A percentile compares a stretch with the other conserved stretches of the same genome.
Conservation (phyloP, 2,888 invertebrate species). For the Venustoraphidia nigricollis region DNA sequence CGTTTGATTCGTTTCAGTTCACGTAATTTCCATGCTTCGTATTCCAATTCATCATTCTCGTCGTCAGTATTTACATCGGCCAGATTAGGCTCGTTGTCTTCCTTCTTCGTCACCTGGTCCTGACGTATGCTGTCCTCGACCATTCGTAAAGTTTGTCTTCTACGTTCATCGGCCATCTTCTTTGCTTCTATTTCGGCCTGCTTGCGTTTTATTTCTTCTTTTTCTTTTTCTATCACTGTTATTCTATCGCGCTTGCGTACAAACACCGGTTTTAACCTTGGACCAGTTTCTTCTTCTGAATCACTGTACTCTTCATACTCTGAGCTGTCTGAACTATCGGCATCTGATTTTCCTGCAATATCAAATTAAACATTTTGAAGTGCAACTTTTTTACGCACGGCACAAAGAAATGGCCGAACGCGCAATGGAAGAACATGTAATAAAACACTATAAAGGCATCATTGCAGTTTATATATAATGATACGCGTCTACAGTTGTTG, state of each 20-base stretch:
- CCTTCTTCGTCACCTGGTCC: conserved; percentile 52
- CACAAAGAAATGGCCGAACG: no score
- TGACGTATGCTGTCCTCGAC: conserved; percentile 81
- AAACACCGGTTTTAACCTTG: conserved; percentile 87
- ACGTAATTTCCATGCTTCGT: conserved; percentile 94
- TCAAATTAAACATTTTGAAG: neutral
- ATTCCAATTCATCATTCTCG: conserved; percentile 91
- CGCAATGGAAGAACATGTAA: no score
- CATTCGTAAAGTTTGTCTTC: conserved; percentile 74
- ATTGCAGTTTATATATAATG: no score
- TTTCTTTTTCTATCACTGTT: conserved; percentile 88
- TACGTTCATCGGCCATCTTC: conserved; percentile 74
- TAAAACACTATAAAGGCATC: no score
- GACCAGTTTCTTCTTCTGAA: conserved; percentile 80
- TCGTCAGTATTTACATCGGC: conserved; percentile 86
- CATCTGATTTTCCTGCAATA: conserved; percentile 42
- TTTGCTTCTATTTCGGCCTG: conserved; percentile 71
- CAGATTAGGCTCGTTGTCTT: conserved; percentile 60
- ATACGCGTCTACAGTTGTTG: no score
- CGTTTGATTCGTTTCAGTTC: conserved; percentile 93
- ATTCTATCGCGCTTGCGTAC: conserved; percentile 86
- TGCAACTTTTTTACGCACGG: no score
- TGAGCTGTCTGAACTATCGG: conserved; percentile 56
- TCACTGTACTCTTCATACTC: conserved; percentile 79
- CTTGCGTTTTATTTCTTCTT: conserved; percentile 69